Evolutionary conservation across 1,140 invertebrate genomes (phyloP).

Genomic region (Pachypsylla venusta): DNA sequence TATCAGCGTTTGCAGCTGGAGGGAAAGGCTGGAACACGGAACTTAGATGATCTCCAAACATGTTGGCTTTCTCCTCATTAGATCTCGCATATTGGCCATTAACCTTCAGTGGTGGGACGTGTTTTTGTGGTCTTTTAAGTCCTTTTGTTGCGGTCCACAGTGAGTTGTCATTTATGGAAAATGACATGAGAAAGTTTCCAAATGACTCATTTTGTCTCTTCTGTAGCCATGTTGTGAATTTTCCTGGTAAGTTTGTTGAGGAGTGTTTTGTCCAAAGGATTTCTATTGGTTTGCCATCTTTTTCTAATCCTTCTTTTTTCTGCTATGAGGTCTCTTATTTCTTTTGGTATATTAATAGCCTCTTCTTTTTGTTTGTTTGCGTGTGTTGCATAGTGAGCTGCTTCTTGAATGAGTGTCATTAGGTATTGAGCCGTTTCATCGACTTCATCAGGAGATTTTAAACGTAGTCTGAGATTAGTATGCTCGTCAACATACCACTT

Average conservation of each 20-base stretch:
- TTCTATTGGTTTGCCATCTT: background rate
- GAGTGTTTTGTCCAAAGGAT: slow-evolving; percentile 1
- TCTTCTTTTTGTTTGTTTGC: background rate
- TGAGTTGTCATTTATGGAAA: slow-evolving; percentile 15
- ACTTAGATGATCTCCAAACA: background rate
- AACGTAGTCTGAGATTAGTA: slow-evolving; percentile 1
- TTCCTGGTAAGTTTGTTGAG: background rate
- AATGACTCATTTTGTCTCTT: slow-evolving; percentile 1
- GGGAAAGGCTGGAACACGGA: slow-evolving; percentile 14
- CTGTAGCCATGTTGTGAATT: background rate
- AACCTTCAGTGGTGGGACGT: background rate
- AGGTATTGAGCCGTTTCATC: slow-evolving; percentile 7
- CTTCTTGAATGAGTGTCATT: slow-evolving; percentile 4
- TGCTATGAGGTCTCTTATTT: background rate
- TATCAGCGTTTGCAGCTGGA: background rate
- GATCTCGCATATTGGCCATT: background rate
- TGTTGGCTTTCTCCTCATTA: background rate
- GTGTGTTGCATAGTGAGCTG: background rate
- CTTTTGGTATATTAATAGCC: background rate
- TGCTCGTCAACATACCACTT: background rate
- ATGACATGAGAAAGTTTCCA: background rate
- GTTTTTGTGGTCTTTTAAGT: slow-evolving; percentile 10
- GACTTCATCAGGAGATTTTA: slow-evolving; percentile 9
- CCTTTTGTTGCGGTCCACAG: slow-evolving; percentile 19
- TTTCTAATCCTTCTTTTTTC: background rate